Base-by-base conservation (phyloP, 2,888 invertebrate species). In the Cephus pulcher region DNA sequence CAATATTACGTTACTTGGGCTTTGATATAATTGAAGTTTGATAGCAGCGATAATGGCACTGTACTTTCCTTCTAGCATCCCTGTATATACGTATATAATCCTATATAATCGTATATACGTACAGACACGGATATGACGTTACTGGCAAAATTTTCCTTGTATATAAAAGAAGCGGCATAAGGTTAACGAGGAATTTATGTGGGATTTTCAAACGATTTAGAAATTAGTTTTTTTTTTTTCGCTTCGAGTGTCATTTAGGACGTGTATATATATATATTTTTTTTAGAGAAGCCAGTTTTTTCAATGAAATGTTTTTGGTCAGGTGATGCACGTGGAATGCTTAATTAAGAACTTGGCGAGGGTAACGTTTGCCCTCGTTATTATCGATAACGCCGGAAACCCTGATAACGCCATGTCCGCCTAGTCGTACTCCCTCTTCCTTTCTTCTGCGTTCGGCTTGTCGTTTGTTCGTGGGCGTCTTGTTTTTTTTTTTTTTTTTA, bases 311-410 rank as follows among this genome's bases (percentile, higher is more conserved):
- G 9, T 56, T 56, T 56, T 56, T 56, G 40, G 40, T 56, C 40
- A 56, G 40, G 40, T 56, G 23, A 56, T 56, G 40, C 40, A 56
- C 23, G 40, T 56, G 40, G 40, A 56, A 56, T 56, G 23, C 40
- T 56, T 56, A 23, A 56, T 56, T 56, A 56, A 23, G 40, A 23
- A 56, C 23, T 56, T 56, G 40, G 6, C 40, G 40, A 34, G 71
- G 71, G 71, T 71, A 32, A 32, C 32, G 71, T 71, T 33, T 71
- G 71, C 71, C 32, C 71, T 71, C 71, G 71, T 81, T 80, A 81
- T 87, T 89, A 89, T 89, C 89, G 83, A 82, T 78, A 80, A 84
- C 84, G 79, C 86, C 88, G 89, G 89, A 89, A 88, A 82, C 77
- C 80, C 84, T 77, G 89, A 89, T 89, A 89, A 88, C 81, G 79